Evolutionary conservation across 2,888 invertebrate species (phyloP).

Genomic region (Agrotis puta): DNA sequence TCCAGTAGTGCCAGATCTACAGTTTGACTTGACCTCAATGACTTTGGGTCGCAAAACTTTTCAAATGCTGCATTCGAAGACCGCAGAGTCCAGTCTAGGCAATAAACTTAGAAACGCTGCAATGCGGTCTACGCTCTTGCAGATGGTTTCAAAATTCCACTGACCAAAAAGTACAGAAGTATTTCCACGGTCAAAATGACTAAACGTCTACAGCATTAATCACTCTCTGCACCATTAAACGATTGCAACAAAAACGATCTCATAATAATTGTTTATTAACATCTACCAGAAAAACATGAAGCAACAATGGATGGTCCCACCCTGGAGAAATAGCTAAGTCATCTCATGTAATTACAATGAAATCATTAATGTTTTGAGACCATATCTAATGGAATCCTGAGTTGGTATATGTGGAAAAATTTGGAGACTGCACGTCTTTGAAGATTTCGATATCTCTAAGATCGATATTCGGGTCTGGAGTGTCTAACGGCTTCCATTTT

Average conservation of each 20-base stretch:
- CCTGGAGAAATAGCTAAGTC: slow-evolving; percentile 58
- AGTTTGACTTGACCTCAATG: not conserved
- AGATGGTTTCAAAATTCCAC: slow-evolving; percentile 4
- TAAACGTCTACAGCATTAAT: slow-evolving; percentile 23
- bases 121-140: slow-evolving; percentile 25
- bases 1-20: not conserved
- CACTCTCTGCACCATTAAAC: slow-evolving; percentile 14
- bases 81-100: slow-evolving; percentile 11
- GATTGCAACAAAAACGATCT: too few relatives aligned
- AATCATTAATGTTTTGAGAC: slow-evolving; percentile 53
- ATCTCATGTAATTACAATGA: slow-evolving; percentile 65
- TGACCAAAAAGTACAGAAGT: not conserved
- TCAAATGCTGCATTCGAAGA: slow-evolving; percentile 16
- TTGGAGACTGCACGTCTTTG: not conserved
- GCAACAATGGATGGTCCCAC: slow-evolving; percentile 35
- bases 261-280: slow-evolving; percentile 42
- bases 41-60: slow-evolving; percentile 5
- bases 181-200: slow-evolving; percentile 7
- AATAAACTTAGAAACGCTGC: slow-evolving; percentile 36
- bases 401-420: slow-evolving; percentile 5
- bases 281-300: slow-evolving; percentile 43
- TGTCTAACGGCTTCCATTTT: slow-evolving; percentile 22
- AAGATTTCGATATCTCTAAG: not conserved
- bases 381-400: slow-evolving; percentile 47
- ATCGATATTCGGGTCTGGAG: not conserved